Conservation (phyloP, 2,113 vertebrate species). For the Rhynchopsitta pachyrhyncha region DNA sequence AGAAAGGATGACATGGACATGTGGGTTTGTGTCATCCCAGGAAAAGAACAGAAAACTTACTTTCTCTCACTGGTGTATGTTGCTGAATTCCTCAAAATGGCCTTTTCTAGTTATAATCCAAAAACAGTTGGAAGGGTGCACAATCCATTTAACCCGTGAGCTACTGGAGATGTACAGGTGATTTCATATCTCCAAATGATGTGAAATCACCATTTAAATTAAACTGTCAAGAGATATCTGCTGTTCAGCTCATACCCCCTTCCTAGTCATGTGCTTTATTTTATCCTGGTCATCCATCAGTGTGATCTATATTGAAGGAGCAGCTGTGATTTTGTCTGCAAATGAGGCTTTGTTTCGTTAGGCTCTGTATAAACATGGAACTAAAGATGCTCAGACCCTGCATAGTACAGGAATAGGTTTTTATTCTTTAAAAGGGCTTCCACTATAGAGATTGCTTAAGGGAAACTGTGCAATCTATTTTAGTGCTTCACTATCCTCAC, state of each 20-base stretch:
- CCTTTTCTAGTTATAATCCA: neutral
- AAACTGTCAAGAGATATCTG: neutral
- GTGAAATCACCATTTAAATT: neutral
- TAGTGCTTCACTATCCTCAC: neutral
- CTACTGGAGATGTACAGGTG: neutral
- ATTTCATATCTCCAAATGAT: neutral
- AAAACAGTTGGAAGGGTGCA: neutral
- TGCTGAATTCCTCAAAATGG: neutral
- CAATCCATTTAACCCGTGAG: neutral
- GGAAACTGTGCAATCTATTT: neutral
- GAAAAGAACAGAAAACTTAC: constrained; percentile 31
- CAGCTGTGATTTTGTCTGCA: neutral
- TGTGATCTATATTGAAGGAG: neutral
- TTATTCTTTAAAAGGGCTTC: neutral
- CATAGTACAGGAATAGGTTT: neutral
- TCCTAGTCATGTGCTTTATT: neutral
- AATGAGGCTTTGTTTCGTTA: neutral
- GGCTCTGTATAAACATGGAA: neutral
- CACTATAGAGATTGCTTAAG: neutral
- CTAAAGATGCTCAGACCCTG: neutral
- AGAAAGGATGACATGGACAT: neutral
- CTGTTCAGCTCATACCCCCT: neutral
- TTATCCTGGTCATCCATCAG: neutral
- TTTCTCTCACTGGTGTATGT: neutral
- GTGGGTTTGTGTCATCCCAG: constrained; percentile 12